phyloP scores from a whole-genome alignment of 2,113 vertebrate genomes.

The Mustela lutreola region DNA sequence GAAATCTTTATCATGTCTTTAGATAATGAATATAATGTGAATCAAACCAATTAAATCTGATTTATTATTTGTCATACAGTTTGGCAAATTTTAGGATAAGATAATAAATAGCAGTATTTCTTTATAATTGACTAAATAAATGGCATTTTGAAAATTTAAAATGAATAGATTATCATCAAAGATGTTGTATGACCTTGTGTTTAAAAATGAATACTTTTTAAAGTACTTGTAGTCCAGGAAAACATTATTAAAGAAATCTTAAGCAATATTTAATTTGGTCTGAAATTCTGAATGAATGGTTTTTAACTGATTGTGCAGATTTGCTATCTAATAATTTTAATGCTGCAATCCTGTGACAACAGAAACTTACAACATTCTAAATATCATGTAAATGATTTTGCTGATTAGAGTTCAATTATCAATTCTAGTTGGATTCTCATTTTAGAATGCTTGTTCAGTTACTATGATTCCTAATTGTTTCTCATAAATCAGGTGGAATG shows the following conservation, averaged over 20 bases:
- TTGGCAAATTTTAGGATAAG: not conserved
- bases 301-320: not conserved
- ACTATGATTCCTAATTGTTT: constrained; percentile 17
- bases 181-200: not conserved
- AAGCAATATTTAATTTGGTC: not conserved
- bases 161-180: constrained; percentile 56
- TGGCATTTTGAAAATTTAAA: constrained; percentile 59
- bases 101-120: not conserved
- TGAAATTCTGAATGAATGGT: constrained; percentile 27
- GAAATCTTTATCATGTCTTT: not conserved
- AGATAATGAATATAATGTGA: constrained; percentile 20
- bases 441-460: constrained; percentile 47
- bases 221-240: not conserved
- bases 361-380: constrained; percentile 7
- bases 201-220: constrained; percentile 19
- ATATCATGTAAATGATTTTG: not conserved
- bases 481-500: not conserved
- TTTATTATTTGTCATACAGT: constrained; percentile 47
- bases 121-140: constrained; percentile 65
- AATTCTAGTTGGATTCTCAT: constrained; percentile 44
- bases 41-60: constrained; percentile 63
- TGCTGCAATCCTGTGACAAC: not conserved
- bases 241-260: not conserved
- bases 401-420: constrained; percentile 32
- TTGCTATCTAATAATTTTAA: constrained; percentile 34